Evolutionary conservation across 2,888 invertebrate genomes (phyloP), one percentile per base, ranked within the genome.

Genomic region (Therioaphis trifolii): DNA sequence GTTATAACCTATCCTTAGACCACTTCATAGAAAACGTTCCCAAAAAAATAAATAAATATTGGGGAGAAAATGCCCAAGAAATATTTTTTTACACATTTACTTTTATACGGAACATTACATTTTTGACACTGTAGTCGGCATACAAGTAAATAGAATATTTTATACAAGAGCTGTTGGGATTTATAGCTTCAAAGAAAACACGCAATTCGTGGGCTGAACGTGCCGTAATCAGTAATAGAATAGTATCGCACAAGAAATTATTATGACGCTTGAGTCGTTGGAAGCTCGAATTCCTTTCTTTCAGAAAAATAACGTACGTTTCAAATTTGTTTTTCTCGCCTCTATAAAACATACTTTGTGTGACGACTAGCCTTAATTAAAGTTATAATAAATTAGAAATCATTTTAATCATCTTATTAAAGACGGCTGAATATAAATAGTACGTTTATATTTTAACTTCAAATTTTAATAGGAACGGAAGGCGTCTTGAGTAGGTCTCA

Each of bases 91-190:
- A n/a, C 27, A 27, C 46, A 14, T 61, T 76, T 61, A 46, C 61
- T 61, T 61, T 61, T 43, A 46, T 76, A 46, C 61, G 75, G 75
- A 43, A 75, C 75, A 75, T 75, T 75, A 61, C 58, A 27, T 75
- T 75, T 75, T 27, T 43, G 27, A 76, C 61, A n/a, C 61, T 2
- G 46, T 46, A 9, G 0, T 18, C 24, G 61, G 61, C 12, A n/a
- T n/a, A n/a, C 7, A 15, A 46, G 40, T n/a, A 35, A 9, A n/a
- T 43, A 14, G 75, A 76, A 76, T 63, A 76, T 63, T 63, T 63
- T 76, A 76, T 61, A 46, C 27, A 11, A 61, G 61, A 63, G n/a
- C n/a, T 27, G 75, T 61, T 43, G 27, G 75, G 43, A 75, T 75
- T 75, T 43, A 61, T 27, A 9, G 43, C 24, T 7, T 24, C 15